These are phyloP conservation scores for Neolamprologus toae DNA, from an alignment of 2,113 vertebrate species.

Conservation along the genomic window DNA sequence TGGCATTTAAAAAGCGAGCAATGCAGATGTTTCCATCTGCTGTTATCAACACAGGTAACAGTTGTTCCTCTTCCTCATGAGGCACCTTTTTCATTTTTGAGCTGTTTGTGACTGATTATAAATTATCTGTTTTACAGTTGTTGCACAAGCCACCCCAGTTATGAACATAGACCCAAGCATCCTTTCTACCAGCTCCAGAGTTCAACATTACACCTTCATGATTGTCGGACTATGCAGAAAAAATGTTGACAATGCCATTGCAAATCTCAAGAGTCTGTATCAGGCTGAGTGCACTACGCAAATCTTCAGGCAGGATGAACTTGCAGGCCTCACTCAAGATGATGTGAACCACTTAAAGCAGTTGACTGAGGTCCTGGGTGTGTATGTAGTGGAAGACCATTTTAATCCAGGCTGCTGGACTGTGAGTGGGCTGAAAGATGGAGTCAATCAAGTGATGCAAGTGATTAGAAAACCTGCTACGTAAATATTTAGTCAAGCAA, in stretches of 20 bases:
- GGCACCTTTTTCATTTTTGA: neutral
- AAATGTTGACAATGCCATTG: neutral
- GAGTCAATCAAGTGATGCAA: neutral
- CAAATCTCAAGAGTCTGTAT: neutral
- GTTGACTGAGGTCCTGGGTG: neutral
- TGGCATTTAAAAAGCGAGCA: neutral
- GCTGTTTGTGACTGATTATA: neutral
- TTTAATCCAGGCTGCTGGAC: neutral
- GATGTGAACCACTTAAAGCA: neutral
- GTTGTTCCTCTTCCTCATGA: neutral
- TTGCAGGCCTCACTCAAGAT: neutral
- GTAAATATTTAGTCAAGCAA: neutral
- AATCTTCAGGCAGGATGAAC: neutral
- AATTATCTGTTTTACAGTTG: neutral
- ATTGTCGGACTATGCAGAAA: neutral
- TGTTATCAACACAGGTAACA: neutral
- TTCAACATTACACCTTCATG: neutral
- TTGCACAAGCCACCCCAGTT: neutral
- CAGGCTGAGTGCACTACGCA: neutral
- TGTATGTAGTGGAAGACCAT: neutral
- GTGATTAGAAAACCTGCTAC: fast-evolving
- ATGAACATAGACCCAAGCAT: neutral
- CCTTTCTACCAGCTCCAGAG: neutral
- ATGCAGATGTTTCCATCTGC: neutral
- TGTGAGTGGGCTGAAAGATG: neutral